Evolutionary conservation across 2,113 vertebrate genomes (phyloP).

Genomic region (Apteryx mantelli): DNA sequence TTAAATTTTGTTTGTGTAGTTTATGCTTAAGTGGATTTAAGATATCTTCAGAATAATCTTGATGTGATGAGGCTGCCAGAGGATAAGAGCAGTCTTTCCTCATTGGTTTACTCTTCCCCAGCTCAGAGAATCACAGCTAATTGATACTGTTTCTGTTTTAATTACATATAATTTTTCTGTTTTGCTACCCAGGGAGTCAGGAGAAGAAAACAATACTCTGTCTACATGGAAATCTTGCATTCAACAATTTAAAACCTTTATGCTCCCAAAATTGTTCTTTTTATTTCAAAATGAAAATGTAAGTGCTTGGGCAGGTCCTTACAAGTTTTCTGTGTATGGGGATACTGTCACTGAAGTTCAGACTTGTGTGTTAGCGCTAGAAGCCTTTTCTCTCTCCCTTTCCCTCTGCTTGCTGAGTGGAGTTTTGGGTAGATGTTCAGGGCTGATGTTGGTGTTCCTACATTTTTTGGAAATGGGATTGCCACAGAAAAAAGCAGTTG

Average conservation of each 20-base stretch:
- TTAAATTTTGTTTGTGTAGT: constrained; percentile 53
- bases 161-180: constrained; percentile 85
- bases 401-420: not conserved
- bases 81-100: constrained; percentile 69
- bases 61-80: constrained; percentile 66
- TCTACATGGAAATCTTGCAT: constrained; percentile 78
- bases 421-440: rapidly evolving
- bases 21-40: constrained; percentile 60
- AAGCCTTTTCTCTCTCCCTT: not conserved
- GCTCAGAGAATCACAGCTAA: constrained; percentile 81
- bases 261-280: constrained; percentile 63
- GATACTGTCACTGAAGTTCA: not conserved
- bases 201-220: constrained; percentile 82
- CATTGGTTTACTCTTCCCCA: constrained; percentile 73
- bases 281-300: constrained; percentile 51
- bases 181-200: constrained; percentile 79
- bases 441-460: not conserved
- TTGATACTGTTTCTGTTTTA: constrained; percentile 82
- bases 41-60: constrained; percentile 68
- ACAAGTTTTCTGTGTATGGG: not conserved
- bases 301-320: constrained; percentile 14
- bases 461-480: not conserved
- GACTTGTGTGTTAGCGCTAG: not conserved
- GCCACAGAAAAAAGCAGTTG: not conserved
- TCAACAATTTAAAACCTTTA: constrained; percentile 81